Base-by-base conservation (phyloP, 2,888 invertebrate genomes). In the Malthinus flaveolus region DNA sequence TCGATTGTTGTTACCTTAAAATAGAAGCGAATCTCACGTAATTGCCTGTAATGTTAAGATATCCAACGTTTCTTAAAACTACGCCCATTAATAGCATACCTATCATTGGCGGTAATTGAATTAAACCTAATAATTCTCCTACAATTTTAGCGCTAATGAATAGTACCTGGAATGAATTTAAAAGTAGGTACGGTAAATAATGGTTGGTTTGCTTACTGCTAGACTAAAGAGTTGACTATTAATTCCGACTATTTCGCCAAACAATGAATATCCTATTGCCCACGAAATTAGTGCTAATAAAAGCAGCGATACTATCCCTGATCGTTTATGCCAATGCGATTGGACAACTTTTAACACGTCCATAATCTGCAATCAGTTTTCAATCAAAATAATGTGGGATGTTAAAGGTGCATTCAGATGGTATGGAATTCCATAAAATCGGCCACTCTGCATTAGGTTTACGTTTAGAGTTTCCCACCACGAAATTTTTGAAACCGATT, bases 51-150 rank as follows among this genome's bases (percentile, higher is more conserved):
- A 83, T 80, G 51, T 81, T 68, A 31, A 82, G 78, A 59, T 79
- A 73, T 0, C 81, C 82, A 11, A 81, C 65, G 68, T 84, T 83
- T 47, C 80, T 74, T 50, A 82, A 78, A 7, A 82, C 71, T 3
- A 86, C 81, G 8, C 87, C 86, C 49, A 84, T 82, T 44, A 86
- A 74, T 1, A 87, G 73, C 86, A 87, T 86, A 9, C 87, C 87
- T 56, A 87, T 78, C 72, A 86, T 81, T 5, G 86, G 85, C 0
- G 86, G 83, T 3, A 82, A 15, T 58, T 67, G 66, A 13, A 70
- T 48, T 15, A 67, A 57, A 2, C 51, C 58, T 1, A 66, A 53
- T 12, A 71, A 42, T 45, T 57, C 62, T 46, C 72, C 72, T 7
- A 62, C 62, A 42, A 72, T 49, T 64, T 73, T 73, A 1, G 71